Conservation (phyloP, 2,888 invertebrate species). For the Drosophila longiperda region DNA sequence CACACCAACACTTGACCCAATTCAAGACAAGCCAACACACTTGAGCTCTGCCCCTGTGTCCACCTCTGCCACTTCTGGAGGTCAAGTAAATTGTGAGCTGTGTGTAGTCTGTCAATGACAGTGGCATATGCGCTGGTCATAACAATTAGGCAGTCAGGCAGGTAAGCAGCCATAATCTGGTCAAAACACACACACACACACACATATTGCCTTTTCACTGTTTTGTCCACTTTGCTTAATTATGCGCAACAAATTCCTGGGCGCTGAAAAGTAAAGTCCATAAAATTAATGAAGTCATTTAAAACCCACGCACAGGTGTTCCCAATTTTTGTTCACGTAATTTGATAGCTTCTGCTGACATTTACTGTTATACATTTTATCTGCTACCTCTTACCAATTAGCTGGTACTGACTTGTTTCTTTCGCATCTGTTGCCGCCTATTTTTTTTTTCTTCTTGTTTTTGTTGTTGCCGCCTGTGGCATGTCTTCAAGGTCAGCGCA, state of each 20-base stretch:
- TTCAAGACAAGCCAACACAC: constrained; percentile 48
- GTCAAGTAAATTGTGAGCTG: constrained; percentile 43
- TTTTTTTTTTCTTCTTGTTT: background rate
- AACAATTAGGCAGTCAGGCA: constrained; percentile 34
- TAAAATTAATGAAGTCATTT: constrained; percentile 64
- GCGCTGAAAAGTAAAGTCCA: constrained; percentile 21
- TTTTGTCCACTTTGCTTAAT: constrained; percentile 47
- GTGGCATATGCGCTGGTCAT: constrained; percentile 44
- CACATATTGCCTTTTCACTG: constrained; percentile 15
- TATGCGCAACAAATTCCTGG: constrained; percentile 23
- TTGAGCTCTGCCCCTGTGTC: constrained; percentile 9
- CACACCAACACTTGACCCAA: constrained; percentile 72
- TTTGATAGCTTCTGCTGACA: constrained; percentile 48
- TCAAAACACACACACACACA: constrained; percentile 7
- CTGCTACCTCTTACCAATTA: constrained; percentile 4
- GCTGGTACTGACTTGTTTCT: constrained; percentile 28
- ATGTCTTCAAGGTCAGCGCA: constrained; percentile 45
- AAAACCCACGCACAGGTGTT: constrained; percentile 68
- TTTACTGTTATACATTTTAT: constrained; percentile 44
- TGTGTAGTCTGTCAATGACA: constrained; percentile 40
- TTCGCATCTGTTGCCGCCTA: constrained; percentile 52
- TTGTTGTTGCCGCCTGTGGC: background rate
- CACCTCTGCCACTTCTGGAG: constrained; percentile 23
- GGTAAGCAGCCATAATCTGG: constrained; percentile 3
- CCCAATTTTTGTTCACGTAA: constrained; percentile 67